phyloP scores from a whole-genome alignment of 2,888 invertebrate species.

The Cheilosia impressa region DNA sequence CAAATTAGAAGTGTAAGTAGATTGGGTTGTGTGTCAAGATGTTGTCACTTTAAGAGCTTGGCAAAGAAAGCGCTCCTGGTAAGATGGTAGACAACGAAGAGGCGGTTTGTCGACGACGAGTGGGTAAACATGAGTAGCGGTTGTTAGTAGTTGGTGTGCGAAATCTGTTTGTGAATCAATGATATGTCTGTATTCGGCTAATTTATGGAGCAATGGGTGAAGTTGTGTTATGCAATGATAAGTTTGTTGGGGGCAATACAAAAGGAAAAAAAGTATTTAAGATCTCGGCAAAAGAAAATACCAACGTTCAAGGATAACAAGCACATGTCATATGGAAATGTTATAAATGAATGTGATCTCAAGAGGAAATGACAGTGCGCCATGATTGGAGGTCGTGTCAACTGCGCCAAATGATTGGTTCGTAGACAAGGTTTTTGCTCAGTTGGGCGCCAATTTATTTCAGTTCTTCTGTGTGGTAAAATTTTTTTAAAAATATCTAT shows the following conservation, averaged over 20 bases:
- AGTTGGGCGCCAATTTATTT: conserved; percentile 20
- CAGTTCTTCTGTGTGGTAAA: no score
- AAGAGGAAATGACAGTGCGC: conserved; percentile 23
- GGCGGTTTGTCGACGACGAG: conserved; percentile 55
- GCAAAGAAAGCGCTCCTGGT: conserved; percentile 54
- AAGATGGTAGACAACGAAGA: conserved; percentile 61
- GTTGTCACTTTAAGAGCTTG: conserved; percentile 70
- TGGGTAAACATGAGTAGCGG: conserved; percentile 36
- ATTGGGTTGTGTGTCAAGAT: conserved; percentile 72
- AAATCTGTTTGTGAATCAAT: conserved; percentile 71
- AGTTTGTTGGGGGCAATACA: conserved; percentile 3
- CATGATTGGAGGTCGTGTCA: conserved; percentile 35
- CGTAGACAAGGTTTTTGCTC: conserved; percentile 1
- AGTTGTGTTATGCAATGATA: conserved; percentile 66
- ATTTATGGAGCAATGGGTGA: conserved; percentile 69
- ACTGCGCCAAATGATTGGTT: conserved; percentile 21
- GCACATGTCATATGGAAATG: conserved; percentile 19
- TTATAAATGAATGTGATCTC: conserved; percentile 24
- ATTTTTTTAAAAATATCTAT: no score
- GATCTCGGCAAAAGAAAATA: conserved; percentile 35
- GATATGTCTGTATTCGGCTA: conserved; percentile 71
- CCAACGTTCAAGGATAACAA: conserved; percentile 27
- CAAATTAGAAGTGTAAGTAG: conserved; percentile 65
- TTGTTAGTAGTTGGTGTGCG: conserved; percentile 25
- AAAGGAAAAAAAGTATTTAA: not conserved